Evolutionary conservation across 2,797 vertebrate genomes (phyloP), one percentile per base, ranked within the genome.

Genomic region (Discoglossus pictus): DNA sequence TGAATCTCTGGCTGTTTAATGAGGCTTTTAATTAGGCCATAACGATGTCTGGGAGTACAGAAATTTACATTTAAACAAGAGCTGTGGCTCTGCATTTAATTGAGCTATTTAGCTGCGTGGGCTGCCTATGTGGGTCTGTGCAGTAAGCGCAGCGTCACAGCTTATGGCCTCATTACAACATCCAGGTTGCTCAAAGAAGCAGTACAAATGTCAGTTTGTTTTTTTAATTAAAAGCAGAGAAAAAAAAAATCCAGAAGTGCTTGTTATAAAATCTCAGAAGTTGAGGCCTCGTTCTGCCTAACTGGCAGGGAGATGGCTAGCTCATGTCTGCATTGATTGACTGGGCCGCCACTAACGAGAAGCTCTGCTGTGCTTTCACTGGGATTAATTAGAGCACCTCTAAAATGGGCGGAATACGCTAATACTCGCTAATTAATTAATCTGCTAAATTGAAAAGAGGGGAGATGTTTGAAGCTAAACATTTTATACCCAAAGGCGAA

Each of bases 51-150:
- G 46, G 68, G 61, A 64, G 61, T 54, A 61, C 25, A 51, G 51
- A 64, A 64, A 64, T 71, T 71, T 71, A 61, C 68, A 71, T 71
- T 71, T 64, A 71, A 71, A 71, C 68, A 71, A 71, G 52, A 70
- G 60, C 52, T 70, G 67, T 69, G 67, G 60, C 43, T 64, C 52
- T 71, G 61, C 68, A 64, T 71, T 35, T 44, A 56, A 71, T 51
- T 64, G 52, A 59, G 61, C 68, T 71, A 71, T 70, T 71, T 64
- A 64, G 43, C 44, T 20, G 36, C 51, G 44, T 59, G n/a, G 20
- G 58, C 58, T 71, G 39, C 58, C 50, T 36, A 17, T 52, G 48
- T 17, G 40, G 35, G 38, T 10, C 48, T 54, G 59, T 46, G 56
- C 36, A n/a, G 13, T 7, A 31, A 15, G 55, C 39, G 48, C 34